Evolutionary conservation across 2,113 vertebrate genomes (phyloP).

Genomic region (Petrocephalus microphthalmus): DNA sequence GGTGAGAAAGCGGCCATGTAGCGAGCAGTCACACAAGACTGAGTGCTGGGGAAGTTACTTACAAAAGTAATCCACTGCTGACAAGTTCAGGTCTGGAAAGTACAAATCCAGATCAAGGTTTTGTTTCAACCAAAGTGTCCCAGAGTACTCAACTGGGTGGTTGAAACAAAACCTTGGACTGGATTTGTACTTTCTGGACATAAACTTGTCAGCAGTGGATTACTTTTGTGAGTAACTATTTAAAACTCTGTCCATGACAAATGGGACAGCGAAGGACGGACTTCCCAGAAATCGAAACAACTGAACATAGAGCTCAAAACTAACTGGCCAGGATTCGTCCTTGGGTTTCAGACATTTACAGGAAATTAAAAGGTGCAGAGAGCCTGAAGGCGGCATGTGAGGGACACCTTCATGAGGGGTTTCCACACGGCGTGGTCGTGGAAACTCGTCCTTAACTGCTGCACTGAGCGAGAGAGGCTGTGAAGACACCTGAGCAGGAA

Average conservation of each 20-base stretch:
- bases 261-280: not conserved
- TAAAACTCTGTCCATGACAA: not conserved
- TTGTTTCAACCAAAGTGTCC: too few relatives aligned
- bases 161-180: too few relatives aligned
- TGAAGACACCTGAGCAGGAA: constrained; percentile 83
- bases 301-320: not conserved
- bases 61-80: too few relatives aligned
- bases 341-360: not conserved
- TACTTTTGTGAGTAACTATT: too few relatives aligned
- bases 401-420: constrained; percentile 91
- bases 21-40: not conserved
- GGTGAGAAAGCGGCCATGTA: not conserved
- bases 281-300: not conserved
- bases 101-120: too few relatives aligned
- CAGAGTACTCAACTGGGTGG: too few relatives aligned
- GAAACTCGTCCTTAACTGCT: constrained; percentile 96
- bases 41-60: too few relatives aligned
- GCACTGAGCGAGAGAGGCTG: constrained; percentile 96
- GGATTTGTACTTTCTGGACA: too few relatives aligned
- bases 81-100: too few relatives aligned
- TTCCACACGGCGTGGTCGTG: constrained; percentile 98
- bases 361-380: not conserved
- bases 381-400: too few relatives aligned
- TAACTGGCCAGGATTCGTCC: not conserved
- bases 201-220: too few relatives aligned